Evolutionary conservation across 2,888 invertebrate species (phyloP).

Genomic region (Dendrolimus houi): DNA sequence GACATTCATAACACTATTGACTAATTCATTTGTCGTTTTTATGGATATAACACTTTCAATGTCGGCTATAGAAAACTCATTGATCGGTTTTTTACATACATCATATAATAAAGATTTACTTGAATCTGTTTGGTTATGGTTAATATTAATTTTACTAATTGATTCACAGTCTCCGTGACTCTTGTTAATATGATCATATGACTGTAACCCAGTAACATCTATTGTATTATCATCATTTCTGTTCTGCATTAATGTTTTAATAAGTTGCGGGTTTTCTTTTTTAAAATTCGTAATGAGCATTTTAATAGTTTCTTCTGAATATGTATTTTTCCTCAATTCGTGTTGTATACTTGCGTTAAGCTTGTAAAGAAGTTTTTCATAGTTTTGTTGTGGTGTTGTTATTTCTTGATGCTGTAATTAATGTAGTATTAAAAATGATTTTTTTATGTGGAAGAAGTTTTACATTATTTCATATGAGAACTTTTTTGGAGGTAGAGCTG

Average conservation of each 20-base stretch:
- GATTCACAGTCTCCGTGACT: background rate
- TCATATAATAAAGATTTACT: background rate
- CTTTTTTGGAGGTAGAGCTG: too few species aligned
- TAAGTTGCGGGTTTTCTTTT: slow-evolving; percentile 33
- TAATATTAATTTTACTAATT: background rate
- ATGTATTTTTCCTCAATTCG: slow-evolving; percentile 33
- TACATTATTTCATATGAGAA: background rate
- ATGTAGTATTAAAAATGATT: background rate
- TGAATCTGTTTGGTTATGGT: background rate
- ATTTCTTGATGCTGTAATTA: slow-evolving; percentile 38
- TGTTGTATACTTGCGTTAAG: slow-evolving; percentile 46
- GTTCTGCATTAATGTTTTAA: slow-evolving; percentile 31
- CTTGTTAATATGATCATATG: background rate
- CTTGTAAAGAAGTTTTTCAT: slow-evolving; percentile 42
- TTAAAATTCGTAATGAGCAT: slow-evolving; percentile 43
- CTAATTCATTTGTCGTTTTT: slow-evolving; percentile 33
- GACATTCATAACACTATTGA: slow-evolving; percentile 29
- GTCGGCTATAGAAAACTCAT: background rate
- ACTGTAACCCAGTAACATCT: background rate
- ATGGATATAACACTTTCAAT: slow-evolving; percentile 19
- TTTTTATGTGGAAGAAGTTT: background rate
- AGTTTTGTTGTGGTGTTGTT: slow-evolving; percentile 26
- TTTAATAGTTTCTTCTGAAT: slow-evolving; percentile 22
- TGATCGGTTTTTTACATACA: slow-evolving; percentile 2
- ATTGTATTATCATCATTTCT: slow-evolving; percentile 8